Conservation (phyloP, 2,113 vertebrate species). For the Passerina amoena region DNA sequence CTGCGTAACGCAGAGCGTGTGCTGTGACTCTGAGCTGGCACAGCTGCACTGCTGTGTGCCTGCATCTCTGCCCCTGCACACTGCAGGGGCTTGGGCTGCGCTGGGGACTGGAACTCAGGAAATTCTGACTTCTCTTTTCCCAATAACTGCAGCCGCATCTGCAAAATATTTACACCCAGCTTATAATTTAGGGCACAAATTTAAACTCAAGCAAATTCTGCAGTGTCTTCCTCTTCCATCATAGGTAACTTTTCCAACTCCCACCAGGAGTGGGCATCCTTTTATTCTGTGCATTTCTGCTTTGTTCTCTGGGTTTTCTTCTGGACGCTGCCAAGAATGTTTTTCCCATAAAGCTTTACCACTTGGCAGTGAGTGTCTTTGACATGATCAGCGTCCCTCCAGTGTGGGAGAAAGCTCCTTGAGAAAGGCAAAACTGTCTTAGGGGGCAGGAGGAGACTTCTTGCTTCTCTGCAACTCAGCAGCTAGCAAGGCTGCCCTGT, state of each 20-base stretch:
- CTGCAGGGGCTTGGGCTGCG: not conserved
- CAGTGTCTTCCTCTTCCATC: not conserved
- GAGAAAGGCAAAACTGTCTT: not conserved
- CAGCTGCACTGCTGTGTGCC: not conserved
- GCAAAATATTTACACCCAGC: not conserved
- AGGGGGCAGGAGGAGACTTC: not conserved
- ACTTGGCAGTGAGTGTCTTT: not conserved
- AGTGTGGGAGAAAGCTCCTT: not conserved
- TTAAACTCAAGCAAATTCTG: not conserved
- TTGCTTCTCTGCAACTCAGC: not conserved
- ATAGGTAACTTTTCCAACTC: not conserved
- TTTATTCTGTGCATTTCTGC: not conserved
- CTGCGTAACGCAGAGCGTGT: accelerated
- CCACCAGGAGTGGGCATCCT: not conserved
- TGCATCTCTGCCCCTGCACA: not conserved
- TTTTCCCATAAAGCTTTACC: not conserved
- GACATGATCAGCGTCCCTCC: not conserved
- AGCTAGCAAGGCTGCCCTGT: not conserved
- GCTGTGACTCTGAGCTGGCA: not conserved
- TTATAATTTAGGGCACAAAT: not conserved
- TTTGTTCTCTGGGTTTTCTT: not conserved
- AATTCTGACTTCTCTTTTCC: not conserved
- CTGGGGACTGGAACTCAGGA: not conserved
- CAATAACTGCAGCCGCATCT: not conserved
- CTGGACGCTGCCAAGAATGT: accelerated